Evolutionary conservation across 1,140 invertebrate genomes (phyloP).

Genomic region (Mya arenaria): DNA sequence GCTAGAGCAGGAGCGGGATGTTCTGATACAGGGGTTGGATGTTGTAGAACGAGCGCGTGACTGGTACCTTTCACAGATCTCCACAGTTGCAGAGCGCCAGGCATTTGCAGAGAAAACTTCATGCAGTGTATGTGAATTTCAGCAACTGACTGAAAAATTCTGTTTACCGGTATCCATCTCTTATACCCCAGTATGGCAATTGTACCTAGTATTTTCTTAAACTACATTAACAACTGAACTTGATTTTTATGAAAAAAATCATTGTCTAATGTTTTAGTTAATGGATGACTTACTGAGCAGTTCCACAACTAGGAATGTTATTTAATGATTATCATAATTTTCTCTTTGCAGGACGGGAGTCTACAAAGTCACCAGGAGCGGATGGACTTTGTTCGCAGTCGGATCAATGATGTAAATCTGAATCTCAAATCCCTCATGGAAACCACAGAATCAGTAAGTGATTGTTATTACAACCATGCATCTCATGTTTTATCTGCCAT

Average conservation of each 20-base stretch:
- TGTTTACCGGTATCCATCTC: too few species aligned
- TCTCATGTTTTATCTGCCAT: too few species aligned
- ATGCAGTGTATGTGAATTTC: constrained; percentile 86
- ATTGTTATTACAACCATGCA: too few species aligned
- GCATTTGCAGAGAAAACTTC: constrained; percentile 90
- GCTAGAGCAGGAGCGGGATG: constrained; percentile 94
- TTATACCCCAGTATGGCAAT: too few species aligned
- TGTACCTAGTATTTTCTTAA: too few species aligned
- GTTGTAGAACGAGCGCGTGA: constrained; percentile 93
- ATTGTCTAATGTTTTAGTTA: too few species aligned
- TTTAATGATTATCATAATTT: too few species aligned
- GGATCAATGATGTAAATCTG: constrained; percentile 93
- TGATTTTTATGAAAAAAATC: too few species aligned
- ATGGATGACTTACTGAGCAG: too few species aligned
- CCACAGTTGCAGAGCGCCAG: constrained; percentile 93
- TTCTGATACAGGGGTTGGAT: constrained; percentile 91
- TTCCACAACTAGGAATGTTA: too few species aligned
- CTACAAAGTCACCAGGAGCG: constrained; percentile 94
- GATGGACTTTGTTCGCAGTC: constrained; percentile 91
- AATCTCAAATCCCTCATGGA: constrained; percentile 92
- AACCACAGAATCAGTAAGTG: constrained; percentile 86
- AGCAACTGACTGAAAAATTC: too few species aligned
- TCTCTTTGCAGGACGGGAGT: constrained; percentile 87
- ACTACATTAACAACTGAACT: too few species aligned
- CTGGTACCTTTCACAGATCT: constrained; percentile 94